A percentile compares a stretch with the other conserved stretches of the same genome.
Evolutionary conservation across 2,888 invertebrate species (phyloP).

Genomic region (Aphodius sticticus): DNA sequence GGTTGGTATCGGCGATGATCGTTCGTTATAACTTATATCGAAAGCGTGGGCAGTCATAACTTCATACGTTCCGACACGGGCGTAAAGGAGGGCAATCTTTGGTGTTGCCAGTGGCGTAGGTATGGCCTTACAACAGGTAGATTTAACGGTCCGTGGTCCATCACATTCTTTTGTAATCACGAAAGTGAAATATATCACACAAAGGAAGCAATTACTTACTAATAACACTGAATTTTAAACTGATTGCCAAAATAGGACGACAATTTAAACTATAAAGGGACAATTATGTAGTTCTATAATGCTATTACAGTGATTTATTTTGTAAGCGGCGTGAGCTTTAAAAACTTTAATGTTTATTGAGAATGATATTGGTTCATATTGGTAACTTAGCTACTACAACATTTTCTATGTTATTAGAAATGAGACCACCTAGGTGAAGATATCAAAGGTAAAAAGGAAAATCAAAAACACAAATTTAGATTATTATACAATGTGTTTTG

Average conservation of each 20-base stretch:
- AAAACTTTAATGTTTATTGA: no score
- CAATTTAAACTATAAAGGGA: not conserved
- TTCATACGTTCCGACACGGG: not conserved
- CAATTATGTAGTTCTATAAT: no score
- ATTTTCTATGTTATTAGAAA: no score
- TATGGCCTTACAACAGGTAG: not conserved
- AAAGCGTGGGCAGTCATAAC: not conserved
- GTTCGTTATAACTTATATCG: not conserved
- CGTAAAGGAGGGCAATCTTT: slow-evolving; percentile 4
- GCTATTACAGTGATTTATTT: no score
- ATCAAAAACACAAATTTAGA: no score
- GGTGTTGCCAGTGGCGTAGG: not conserved
- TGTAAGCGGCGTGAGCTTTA: no score
- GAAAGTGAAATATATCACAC: not conserved
- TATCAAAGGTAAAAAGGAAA: no score
- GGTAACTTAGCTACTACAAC: no score
- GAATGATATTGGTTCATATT: no score
- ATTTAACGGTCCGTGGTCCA: not conserved
- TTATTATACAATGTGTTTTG: no score
- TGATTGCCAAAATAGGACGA: not conserved
- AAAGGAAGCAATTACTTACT: not conserved
- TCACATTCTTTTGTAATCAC: not conserved
- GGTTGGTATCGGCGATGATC: not conserved
- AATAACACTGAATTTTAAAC: slow-evolving; percentile 4
- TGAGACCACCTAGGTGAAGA: no score